Conservation (phyloP, 2,113 vertebrate genomes). For the Megaptera novaeangliae region DNA sequence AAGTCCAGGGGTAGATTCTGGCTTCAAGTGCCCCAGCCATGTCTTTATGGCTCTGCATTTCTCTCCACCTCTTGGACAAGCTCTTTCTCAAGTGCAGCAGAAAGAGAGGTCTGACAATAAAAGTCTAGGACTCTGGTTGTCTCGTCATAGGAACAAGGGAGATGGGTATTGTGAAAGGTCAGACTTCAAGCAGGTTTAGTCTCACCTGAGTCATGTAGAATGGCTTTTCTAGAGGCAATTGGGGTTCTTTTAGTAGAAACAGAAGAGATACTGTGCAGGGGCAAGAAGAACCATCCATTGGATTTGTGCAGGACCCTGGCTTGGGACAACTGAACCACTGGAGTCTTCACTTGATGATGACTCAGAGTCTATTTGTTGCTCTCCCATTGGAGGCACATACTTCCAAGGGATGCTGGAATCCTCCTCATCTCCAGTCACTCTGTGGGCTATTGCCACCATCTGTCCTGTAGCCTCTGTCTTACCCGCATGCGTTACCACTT, state of each 20-base stretch:
- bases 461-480: background rate
- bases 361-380: background rate
- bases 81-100: background rate
- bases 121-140: background rate
- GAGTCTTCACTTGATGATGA: background rate
- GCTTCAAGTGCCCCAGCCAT: background rate
- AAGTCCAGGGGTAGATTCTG: background rate
- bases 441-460: background rate
- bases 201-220: background rate
- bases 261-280: background rate
- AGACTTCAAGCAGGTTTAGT: background rate
- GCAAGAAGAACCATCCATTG: background rate
- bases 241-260: background rate
- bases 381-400: background rate
- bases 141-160: background rate
- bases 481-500: background rate
- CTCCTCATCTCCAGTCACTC: background rate
- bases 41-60: background rate
- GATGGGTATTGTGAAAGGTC: background rate
- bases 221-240: background rate
- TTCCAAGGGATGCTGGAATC: background rate
- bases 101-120: background rate
- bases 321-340: background rate
- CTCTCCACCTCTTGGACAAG: background rate
- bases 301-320: background rate